A percentile compares a stretch with the other conserved stretches of the same genome.
These are phyloP conservation scores for Athrips mouffetella DNA, from an alignment of 2,888 invertebrate species.

Conservation along the genomic window DNA sequence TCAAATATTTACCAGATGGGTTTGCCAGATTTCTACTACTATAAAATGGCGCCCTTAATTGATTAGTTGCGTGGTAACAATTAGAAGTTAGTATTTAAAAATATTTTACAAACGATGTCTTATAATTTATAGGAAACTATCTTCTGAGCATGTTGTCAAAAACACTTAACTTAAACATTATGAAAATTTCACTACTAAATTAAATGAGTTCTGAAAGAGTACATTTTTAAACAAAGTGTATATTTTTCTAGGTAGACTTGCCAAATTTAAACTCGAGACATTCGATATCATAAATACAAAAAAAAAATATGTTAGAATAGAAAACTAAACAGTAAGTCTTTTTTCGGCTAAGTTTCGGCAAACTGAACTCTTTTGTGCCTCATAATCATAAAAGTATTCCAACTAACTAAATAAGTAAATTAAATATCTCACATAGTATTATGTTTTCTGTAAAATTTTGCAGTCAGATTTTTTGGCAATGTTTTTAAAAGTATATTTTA, in stretches of 20 bases:
- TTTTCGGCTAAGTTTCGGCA: slow-evolving; percentile 8
- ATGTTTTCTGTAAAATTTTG: background rate
- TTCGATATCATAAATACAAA: background rate
- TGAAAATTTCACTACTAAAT: background rate
- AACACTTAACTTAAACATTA: slow-evolving; percentile 1
- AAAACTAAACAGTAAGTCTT: background rate
- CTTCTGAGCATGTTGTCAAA: slow-evolving; percentile 15
- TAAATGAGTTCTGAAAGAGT: background rate
- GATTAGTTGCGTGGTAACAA: slow-evolving; percentile 1
- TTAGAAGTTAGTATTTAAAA: slow-evolving; percentile 1
- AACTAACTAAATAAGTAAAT: too few species aligned
- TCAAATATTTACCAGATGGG: too few species aligned
- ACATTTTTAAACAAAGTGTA: background rate
- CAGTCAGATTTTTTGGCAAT: slow-evolving; percentile 1
- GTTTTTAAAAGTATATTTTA: background rate
- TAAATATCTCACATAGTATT: too few species aligned
- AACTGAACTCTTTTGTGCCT: too few species aligned
- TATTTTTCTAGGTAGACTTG: background rate
- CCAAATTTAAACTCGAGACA: background rate
- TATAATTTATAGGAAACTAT: slow-evolving; percentile 19
- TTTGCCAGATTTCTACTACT: background rate
- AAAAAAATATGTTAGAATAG: background rate
- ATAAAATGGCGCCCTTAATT: background rate
- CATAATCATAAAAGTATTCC: too few species aligned
- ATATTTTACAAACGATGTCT: slow-evolving; percentile 1